Percentiles rank a stretch among this genome's conserved stretches.
Evolutionary conservation across 2,797 vertebrate genomes (phyloP).

Genomic region (Enteromius fasciolatus): DNA sequence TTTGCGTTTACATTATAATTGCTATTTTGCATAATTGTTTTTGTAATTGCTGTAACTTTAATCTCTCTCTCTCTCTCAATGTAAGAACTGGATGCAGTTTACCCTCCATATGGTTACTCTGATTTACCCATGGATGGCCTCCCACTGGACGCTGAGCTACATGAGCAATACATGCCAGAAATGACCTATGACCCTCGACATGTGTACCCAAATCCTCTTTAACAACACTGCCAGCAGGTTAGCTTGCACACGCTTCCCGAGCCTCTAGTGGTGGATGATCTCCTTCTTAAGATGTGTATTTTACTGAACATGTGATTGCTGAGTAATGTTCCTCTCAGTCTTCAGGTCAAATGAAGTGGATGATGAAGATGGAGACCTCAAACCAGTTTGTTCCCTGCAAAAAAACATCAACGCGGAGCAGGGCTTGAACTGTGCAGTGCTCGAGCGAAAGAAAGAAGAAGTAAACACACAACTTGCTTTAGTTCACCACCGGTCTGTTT

Average conservation of each 20-base stretch:
- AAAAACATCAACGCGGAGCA: constrained; percentile 2
- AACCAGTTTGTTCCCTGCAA: constrained; percentile 30
- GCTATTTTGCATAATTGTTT: neutral
- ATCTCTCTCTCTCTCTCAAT: constrained; percentile 1
- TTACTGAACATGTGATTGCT: neutral
- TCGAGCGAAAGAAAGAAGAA: constrained; percentile 22
- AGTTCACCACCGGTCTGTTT: constrained; percentile 49
- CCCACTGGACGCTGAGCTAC: constrained; percentile 72
- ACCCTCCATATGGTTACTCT: constrained; percentile 71
- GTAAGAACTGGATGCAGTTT: constrained; percentile 71
- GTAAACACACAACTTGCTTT: constrained; percentile 39
- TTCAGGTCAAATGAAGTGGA: constrained; percentile 33
- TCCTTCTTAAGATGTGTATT: neutral
- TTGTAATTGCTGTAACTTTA: neutral
- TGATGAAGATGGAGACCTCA: constrained; percentile 2
- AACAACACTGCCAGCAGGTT: constrained; percentile 63
- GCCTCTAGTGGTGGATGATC: constrained; percentile 36
- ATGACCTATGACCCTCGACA: constrained; percentile 76
- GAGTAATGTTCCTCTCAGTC: constrained; percentile 30
- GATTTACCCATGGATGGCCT: constrained; percentile 72
- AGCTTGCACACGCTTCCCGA: constrained; percentile 8
- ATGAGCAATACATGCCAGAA: constrained; percentile 73
- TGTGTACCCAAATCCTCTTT: constrained; percentile 75
- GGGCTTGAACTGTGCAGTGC: constrained; percentile 23
- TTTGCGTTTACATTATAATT: too few relatives aligned